Percentiles rank a stretch among this genome's conserved stretches.
phyloP scores from a whole-genome alignment of 2,113 vertebrate species.

The Python bivittatus region DNA sequence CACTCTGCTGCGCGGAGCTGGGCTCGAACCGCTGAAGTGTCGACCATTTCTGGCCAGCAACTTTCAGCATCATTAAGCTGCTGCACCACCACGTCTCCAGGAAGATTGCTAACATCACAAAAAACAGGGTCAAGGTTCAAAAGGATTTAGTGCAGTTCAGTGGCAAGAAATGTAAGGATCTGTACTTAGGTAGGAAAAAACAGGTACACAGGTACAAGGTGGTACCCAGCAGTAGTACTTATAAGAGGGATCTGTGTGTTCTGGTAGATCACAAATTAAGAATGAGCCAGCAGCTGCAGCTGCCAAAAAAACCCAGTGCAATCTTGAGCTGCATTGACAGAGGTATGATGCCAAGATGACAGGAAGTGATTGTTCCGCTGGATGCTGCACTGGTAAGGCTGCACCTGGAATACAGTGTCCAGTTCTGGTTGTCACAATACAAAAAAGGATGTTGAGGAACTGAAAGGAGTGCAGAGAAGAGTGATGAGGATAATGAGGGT shows the following conservation, averaged over 20 bases:
- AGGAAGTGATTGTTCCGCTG: neutral
- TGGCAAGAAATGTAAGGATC: no score
- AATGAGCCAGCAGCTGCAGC: neutral
- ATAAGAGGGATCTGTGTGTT: neutral
- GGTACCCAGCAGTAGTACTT: neutral
- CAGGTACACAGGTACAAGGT: no score
- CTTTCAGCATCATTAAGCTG: no score
- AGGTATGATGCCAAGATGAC: neutral
- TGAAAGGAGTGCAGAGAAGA: neutral
- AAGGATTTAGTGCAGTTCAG: no score
- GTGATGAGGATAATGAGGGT: neutral
- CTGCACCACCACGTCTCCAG: no score
- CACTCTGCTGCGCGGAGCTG: no score
- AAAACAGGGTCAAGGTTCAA: no score
- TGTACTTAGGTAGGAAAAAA: no score
- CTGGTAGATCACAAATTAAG: neutral
- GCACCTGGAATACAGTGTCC: neutral
- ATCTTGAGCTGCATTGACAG: neutral
- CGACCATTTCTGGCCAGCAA: no score
- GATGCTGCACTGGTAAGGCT: neutral
- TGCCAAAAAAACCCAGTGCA: no score
- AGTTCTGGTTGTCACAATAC: neutral
- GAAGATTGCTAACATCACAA: no score
- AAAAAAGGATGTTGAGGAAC: neutral
- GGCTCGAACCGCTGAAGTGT: no score